phyloP scores from a whole-genome alignment of 2,113 vertebrate genomes.

The Triplophysa dalaica region DNA sequence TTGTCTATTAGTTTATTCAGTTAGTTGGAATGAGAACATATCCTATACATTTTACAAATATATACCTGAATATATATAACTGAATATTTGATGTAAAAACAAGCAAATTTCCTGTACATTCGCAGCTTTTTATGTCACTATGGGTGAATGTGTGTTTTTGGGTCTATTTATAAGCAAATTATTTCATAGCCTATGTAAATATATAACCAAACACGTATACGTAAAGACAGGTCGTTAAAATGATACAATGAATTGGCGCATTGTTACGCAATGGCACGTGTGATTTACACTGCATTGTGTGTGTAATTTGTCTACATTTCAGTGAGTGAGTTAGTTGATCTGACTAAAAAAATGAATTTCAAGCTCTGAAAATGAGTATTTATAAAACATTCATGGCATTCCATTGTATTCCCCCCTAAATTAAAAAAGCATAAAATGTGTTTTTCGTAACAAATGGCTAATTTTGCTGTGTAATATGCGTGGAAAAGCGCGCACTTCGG shows the following conservation, averaged over 20 bases:
- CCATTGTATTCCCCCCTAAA: no score
- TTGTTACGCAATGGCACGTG: not conserved
- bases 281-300: not conserved
- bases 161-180: not conserved
- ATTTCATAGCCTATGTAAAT: no score
- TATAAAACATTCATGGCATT: not conserved
- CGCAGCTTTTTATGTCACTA: not conserved
- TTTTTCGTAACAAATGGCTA: conserved; percentile 67
- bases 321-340: not conserved
- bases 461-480: conserved; percentile 58
- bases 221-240: not conserved
- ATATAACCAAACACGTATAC: no score
- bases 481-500: conserved; percentile 67
- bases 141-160: not conserved
- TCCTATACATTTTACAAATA: not conserved
- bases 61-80: not conserved
- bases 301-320: not conserved
- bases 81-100: no score
- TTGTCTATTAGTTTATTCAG: not conserved
- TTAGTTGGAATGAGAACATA: not conserved
- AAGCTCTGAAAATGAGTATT: not conserved
- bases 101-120: not conserved
- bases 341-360: not conserved
- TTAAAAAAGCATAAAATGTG: not conserved
- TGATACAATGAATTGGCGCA: not conserved